Evolutionary conservation across 1,140 invertebrate genomes (phyloP), one percentile per base, ranked within the genome.

Genomic region (Proales similis): DNA sequence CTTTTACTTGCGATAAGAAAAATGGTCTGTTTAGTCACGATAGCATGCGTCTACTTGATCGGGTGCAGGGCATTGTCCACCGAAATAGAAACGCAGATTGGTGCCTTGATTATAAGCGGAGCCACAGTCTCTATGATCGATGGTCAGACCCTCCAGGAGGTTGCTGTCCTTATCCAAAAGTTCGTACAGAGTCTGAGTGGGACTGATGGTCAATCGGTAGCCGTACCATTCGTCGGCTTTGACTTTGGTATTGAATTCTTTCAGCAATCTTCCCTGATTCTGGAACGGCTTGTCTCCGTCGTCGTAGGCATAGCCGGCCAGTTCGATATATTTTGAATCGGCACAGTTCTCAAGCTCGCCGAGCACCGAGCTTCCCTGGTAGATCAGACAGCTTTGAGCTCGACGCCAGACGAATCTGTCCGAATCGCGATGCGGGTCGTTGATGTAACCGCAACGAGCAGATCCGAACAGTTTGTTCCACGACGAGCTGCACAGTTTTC

Each of bases 401-500:
- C 51, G 17, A 36, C 51, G 22, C 33, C 33, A 60, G 3, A 60
- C 39, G 20, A 60, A 60, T 4, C 51, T 24, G 46, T 60, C 51
- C 4, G 51, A 60, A 19, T 60, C 51, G 43, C 46, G 43, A 20
- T 60, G 51, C 30, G 30, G 43, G 19, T 26, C 22, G 17, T 39
- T 60, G 12, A 43, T 30, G 20, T 36, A 36, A 29, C 51, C 51
- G 46, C 51, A 60, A 14, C 38, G 51, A 60, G 19, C 20, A 19
- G 51, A 20, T 60, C 51, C 51, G n/a, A 9, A 43, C 32, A 60
- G n/a, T 60, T 60, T 60, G 33, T 60, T 60, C 51, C 38, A 43
- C 22, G 51, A 42, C 17, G 29, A 43, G 17, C 33, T 60, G 36
- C 51, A 60, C 22, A 60, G 32, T n/a, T 60, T 20, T 30, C 51